phyloP scores from a whole-genome alignment of 1,140 invertebrate species.

The Polypedilum vanderplanki region DNA sequence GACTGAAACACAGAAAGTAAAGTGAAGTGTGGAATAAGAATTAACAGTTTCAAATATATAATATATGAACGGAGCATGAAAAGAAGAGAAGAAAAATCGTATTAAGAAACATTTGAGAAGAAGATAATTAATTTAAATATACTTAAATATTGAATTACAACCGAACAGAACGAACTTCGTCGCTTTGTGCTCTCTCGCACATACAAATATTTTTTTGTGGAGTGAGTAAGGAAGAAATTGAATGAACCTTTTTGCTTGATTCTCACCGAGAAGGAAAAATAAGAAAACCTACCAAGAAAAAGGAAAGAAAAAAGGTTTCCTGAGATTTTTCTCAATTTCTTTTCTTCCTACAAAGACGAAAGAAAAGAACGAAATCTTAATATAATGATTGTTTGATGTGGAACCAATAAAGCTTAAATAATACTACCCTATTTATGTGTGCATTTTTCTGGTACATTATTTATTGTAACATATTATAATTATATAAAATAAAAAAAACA shows the following conservation, averaged over 20 bases:
- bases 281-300: neutral
- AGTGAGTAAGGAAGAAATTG: neutral
- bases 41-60: neutral
- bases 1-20: neutral
- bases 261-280: too few relatives aligned
- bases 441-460: too few relatives aligned
- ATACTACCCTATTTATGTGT: neutral
- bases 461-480: too few relatives aligned
- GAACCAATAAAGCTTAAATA: neutral
- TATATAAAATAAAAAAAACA: too few relatives aligned
- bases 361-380: neutral
- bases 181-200: neutral
- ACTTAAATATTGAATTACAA: conserved; percentile 20
- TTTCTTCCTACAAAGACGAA: neutral
- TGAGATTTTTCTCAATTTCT: neutral
- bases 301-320: conserved; percentile 16
- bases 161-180: neutral
- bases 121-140: conserved; percentile 20
- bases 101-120: conserved; percentile 13
- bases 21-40: neutral
- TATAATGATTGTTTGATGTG: neutral
- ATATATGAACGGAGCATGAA: too few relatives aligned
- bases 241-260: neutral
- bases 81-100: conserved; percentile 6
- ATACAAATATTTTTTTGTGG: too few relatives aligned